These are phyloP conservation scores for Xenopus laevis DNA, from an alignment of 2,113 vertebrate genomes.

Conservation along the genomic window DNA sequence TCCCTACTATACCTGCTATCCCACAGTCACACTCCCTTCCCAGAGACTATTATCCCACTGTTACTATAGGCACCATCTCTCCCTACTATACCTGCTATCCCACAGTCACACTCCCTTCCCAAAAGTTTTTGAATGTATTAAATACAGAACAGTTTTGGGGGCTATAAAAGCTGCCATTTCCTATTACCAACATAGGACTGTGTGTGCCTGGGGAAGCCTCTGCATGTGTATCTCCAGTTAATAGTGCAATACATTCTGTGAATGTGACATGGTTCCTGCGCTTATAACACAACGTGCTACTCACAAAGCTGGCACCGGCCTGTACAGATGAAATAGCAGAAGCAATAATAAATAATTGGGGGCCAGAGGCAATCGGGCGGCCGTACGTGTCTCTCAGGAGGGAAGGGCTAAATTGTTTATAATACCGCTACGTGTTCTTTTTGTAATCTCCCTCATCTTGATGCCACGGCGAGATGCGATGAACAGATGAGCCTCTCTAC, in stretches of 20 bases:
- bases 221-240: too few species aligned
- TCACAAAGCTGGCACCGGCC: not conserved
- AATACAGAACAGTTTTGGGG: too few species aligned
- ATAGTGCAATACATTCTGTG: not conserved
- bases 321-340: not conserved
- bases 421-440: not conserved
- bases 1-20: too few species aligned
- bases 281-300: not conserved
- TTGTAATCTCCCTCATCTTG: conserved; percentile 25
- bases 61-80: too few species aligned
- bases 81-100: too few species aligned
- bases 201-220: too few species aligned
- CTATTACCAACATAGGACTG: too few species aligned
- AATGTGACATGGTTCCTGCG: not conserved
- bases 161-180: too few species aligned
- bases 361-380: not conserved
- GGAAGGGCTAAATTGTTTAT: conserved; percentile 11
- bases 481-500: conserved; percentile 32
- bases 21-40: too few species aligned
- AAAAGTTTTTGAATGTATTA: too few species aligned
- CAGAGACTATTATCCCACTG: too few species aligned
- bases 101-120: too few species aligned
- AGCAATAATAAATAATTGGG: conserved; percentile 6
- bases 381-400: conserved; percentile 3
- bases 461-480: conserved; percentile 24